Conservation (phyloP, 2,888 invertebrate genomes). For the Linnaemya tessellans region DNA sequence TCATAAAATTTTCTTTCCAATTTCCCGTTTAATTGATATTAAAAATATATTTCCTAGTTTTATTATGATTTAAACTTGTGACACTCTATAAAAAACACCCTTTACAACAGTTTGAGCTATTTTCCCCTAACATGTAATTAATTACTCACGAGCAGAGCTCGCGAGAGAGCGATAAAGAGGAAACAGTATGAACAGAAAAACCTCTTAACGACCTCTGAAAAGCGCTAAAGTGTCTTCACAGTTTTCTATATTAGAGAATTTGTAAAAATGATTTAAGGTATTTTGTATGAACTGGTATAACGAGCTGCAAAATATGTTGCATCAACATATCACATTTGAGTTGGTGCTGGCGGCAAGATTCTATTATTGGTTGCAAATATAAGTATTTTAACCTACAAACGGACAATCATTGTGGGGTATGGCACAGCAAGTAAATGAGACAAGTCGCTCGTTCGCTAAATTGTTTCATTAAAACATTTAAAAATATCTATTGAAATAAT, state of each 20-base stretch:
- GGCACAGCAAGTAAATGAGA: background rate
- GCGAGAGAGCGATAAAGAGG: too few relatives aligned
- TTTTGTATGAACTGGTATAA: slow-evolving; percentile 28
- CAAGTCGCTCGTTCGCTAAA: slow-evolving; percentile 1
- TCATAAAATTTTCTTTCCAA: too few relatives aligned
- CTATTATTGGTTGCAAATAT: slow-evolving; percentile 13
- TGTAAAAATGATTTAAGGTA: too few relatives aligned
- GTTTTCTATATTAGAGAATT: background rate
- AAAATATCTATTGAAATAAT: background rate
- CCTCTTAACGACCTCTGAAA: background rate
- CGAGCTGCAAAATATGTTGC: slow-evolving; percentile 52
- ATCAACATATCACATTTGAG: slow-evolving; percentile 40
- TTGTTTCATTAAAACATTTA: background rate
- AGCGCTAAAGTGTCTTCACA: background rate
- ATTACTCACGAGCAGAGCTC: too few relatives aligned
- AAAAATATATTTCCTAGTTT: too few relatives aligned
- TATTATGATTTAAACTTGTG: too few relatives aligned
- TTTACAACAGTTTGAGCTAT: too few relatives aligned
- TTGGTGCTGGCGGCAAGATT: slow-evolving; percentile 29
- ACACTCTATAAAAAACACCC: too few relatives aligned
- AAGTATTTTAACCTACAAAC: slow-evolving; percentile 44
- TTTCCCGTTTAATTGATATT: too few relatives aligned
- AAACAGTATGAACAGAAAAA: too few relatives aligned
- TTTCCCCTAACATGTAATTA: too few relatives aligned
- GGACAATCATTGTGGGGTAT: slow-evolving; percentile 18